Base-by-base conservation (phyloP, 2,888 invertebrate species). In the Pseudolycoriella hygida region DNA sequence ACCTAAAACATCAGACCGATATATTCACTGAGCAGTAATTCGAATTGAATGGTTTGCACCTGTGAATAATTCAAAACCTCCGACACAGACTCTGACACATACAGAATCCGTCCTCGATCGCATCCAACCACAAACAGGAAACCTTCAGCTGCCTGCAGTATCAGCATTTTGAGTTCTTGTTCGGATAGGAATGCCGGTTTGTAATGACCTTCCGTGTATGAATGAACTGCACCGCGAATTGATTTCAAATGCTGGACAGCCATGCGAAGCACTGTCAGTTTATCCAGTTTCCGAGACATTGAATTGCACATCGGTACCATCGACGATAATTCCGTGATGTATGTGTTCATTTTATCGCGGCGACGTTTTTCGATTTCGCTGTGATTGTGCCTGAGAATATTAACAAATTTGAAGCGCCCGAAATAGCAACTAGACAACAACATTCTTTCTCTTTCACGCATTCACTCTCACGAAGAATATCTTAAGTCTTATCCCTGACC, bases 291-390 rank as follows among this genome's bases (percentile, higher is more conserved):
- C 46, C 90, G 71, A 14, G 88, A 81, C 84, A 90, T 86, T 3
- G 89, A 87, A 54, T 83, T 82, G 60, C 93, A 94, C 87, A 90
- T 88, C 0, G 93, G 94, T 17, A 94, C 77, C 77, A 94, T 82
- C 2, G 82, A 72, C 44, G 88, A 84, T 47, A 94, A 64, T 62
- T 94, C 90, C 3, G 82, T 77, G 54, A 94, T 93, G 65, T 90
- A 92, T 0, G 84, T 86, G 68, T 94, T 94, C 92, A 94, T 94
- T 67, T 93, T 94, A 63, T 94, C 92, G 25, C 94, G 73, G 1
- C 94, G 73, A 0, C 93, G 71, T 62, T 94, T 94, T 67, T 94
- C 93, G 49, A 94, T 93, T 67, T 93, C 92, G 63, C 92, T 92
- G 67, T 94, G 94, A 66, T 92, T 93, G 30, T 34, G 34, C 15